Base-by-base conservation (phyloP, 2,113 vertebrate genomes). In the Myodes glareolus region DNA sequence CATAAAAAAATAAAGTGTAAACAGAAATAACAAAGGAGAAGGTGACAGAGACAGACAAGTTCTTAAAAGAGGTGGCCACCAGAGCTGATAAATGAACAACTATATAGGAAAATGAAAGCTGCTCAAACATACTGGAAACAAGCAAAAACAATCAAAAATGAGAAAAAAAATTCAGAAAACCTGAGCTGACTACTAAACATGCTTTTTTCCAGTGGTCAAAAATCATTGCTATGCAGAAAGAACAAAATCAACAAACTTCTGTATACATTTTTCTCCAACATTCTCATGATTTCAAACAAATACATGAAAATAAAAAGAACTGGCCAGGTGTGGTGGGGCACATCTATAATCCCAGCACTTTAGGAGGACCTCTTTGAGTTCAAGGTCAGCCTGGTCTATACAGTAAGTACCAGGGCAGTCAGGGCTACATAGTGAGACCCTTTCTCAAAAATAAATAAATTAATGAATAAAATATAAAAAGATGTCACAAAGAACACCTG, bases 71-170 rank as follows among this genome's bases (percentile, higher is more conserved):
- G 5, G 36, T 87, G 89, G n/a, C 6, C 47, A 90, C 68, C 23
- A 92, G 88, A 81, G 52, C 70, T 91, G 45, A 86, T 75, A 80
- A 89, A 89, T 39, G 23, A 36, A 89, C 8, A 93, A 70, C 33
- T 95, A 23, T 63, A 36, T 80, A 94, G 76, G 21, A 90, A 97
- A 96, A 78, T 36, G 0, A 87, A 96, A 84, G 31, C 92, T 94
- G 87, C 31, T 39, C 81, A 93, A 95, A 91, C 13, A 61, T 75
- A 80, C 25, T 65, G 14, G 61, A 81, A 88, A 91, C 16, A 73
- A 76, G 42, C 2, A 58, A 50, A 73, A 68, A 19, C 21, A 27
- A 61, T 5, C 11, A 76, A 42, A 81, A 81, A 47, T 12, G 33
- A 81, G 42, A 47, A 67, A 67, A 45, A 67, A 33, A 23, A 0